These are phyloP conservation scores for Fringilla coelebs DNA, from an alignment of 2,797 vertebrate species.

Conservation along the genomic window DNA sequence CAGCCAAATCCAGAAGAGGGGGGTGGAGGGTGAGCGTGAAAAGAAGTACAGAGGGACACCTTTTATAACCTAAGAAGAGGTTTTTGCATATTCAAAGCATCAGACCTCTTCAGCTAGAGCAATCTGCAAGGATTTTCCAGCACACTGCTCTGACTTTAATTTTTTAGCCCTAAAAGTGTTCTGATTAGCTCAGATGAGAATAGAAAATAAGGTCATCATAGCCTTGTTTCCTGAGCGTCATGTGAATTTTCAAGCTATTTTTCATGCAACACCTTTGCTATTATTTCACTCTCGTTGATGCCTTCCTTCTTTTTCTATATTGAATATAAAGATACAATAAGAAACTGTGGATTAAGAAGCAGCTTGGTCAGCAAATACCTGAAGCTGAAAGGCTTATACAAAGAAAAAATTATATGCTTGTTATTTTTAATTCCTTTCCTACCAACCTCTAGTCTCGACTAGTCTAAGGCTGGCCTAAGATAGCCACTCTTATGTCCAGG, in stretches of 20 bases:
- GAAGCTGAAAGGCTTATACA: background rate
- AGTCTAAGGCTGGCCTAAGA: background rate
- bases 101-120: background rate
- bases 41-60: background rate
- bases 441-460: background rate
- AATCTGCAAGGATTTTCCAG: background rate
- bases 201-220: background rate
- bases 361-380: background rate
- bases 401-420: background rate
- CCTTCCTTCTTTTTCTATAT: background rate
- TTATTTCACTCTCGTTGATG: fast-evolving
- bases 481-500: fast-evolving
- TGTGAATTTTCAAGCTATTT: background rate
- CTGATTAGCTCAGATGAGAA: background rate
- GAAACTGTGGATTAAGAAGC: background rate
- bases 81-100: background rate
- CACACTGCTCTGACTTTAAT: background rate
- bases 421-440: background rate
- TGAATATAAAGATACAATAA: background rate
- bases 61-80: background rate
- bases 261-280: background rate
- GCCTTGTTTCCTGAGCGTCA: background rate
- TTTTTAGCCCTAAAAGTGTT: background rate
- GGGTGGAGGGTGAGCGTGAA: fast-evolving
- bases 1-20: background rate